phyloP scores from a whole-genome alignment of 2,797 vertebrate species.

The Enteromius trimaculatus region DNA sequence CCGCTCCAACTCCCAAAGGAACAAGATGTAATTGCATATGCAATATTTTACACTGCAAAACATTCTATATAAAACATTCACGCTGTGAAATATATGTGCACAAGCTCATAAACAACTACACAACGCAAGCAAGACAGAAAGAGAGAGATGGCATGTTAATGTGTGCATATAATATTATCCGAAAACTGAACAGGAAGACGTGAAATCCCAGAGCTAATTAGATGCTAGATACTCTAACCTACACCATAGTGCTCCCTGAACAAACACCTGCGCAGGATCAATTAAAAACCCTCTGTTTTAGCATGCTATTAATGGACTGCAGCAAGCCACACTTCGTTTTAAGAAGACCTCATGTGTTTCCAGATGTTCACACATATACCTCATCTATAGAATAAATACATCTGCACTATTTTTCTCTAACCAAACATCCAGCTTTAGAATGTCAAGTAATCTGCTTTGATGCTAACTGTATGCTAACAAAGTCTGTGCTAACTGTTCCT shows the following conservation, averaged over 20 bases:
- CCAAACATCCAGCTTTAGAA: neutral
- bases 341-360: slow-evolving; percentile 68
- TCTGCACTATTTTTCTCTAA: neutral
- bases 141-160: slow-evolving; percentile 44
- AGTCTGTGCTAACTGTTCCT: neutral
- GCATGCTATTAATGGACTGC: slow-evolving; percentile 69
- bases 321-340: slow-evolving; percentile 69
- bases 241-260: slow-evolving; percentile 71
- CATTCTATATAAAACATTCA: slow-evolving; percentile 62
- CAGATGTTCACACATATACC: slow-evolving; percentile 50
- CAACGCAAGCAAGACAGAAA: slow-evolving; percentile 52
- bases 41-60: slow-evolving; percentile 34
- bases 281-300: slow-evolving; percentile 74
- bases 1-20: slow-evolving; percentile 21
- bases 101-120: slow-evolving; percentile 48
- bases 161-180: slow-evolving; percentile 24
- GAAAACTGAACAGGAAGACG: slow-evolving; percentile 63
- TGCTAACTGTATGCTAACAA: neutral
- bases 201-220: slow-evolving; percentile 79
- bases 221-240: slow-evolving; percentile 69
- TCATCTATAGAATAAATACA: neutral
- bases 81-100: slow-evolving; percentile 49
- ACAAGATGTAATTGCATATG: slow-evolving; percentile 19
- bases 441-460: neutral
- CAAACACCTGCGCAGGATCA: slow-evolving; percentile 78